Base-by-base conservation (phyloP, 2,797 vertebrate species). In the Lophius americanus region DNA sequence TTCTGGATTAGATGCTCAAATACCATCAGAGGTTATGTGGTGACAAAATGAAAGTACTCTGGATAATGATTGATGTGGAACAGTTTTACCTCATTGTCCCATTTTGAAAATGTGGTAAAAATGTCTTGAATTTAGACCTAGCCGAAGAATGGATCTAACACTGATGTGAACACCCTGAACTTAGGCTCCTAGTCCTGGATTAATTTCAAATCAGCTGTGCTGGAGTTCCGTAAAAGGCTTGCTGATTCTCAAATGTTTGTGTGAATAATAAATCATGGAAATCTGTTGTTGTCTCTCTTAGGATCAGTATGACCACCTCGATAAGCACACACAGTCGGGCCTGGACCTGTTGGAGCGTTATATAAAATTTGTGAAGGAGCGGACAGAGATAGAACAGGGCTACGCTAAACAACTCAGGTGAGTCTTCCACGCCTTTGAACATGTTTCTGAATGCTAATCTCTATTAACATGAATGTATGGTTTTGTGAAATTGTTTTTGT, bases 281-380 rank as follows among this genome's bases (percentile, higher is more conserved):
- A 58, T 7, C 7, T 7, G 3, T 39, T 59, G 13, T 5, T 85
- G 4, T 56, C 69, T 68, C 70, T 66, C 47, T 12, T 81, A 99
- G 98, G 98, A 99, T 92, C 98, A 99, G 89, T 95, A 95, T 85
- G 97, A 99, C 72, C 96, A 94, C 88, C 93, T 99, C 42, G 98
- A 99, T 81, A 98, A 98, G 82, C 98, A 99, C 70, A 98, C 97
- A 0, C 97, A 96, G 66, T 95, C 93, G 55, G 98, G 97, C 35
- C 95, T 97, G 52, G 97, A 99, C 79, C 92, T 96, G 72, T 85
- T 98, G 84, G 98, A 99, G 46, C 96, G 95, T 58, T 98, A 97
- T 83, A 93, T 97, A 71, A 99, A 98, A 91, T 99, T 99, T 84
- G 97, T 98, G 4, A 98, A 96, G 86, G 97, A 99, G 35, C 92